Conservation (phyloP, 1,140 invertebrate genomes). For the Drosophila simulans region DNA sequence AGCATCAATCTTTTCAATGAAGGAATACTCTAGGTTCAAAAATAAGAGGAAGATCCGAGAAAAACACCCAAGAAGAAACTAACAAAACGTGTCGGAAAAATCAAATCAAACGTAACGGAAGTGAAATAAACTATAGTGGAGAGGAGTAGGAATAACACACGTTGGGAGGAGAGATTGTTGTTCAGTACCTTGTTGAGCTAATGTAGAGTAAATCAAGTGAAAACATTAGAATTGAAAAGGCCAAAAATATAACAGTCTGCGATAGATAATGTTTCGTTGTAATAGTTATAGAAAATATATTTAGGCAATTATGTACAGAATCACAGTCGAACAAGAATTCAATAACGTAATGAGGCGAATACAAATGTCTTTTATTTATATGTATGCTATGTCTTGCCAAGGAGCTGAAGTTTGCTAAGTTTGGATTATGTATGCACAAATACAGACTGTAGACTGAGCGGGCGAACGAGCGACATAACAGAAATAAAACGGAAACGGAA, state of each 20-base stretch:
- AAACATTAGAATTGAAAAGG: conserved; percentile 85
- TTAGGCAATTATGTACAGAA: conserved; percentile 39
- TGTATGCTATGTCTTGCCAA: conserved; percentile 3
- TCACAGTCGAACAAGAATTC: conserved; percentile 38
- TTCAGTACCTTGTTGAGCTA: conserved; percentile 82
- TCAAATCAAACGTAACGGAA: conserved; percentile 66
- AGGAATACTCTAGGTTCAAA: conserved; percentile 18
- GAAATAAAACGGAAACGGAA: conserved; percentile 46
- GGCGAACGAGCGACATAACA: conserved; percentile 51
- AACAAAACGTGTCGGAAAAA: conserved; percentile 49
- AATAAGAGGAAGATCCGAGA: conserved; percentile 30
- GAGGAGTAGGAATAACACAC: conserved; percentile 59
- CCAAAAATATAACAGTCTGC: conserved; percentile 85
- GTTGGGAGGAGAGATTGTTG: conserved; percentile 57
- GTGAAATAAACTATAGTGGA: conserved; percentile 53
- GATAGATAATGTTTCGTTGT: conserved; percentile 67
- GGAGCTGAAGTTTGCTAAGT: conserved; percentile 12
- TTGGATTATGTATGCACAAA: conserved; percentile 45
- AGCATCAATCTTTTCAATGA: conserved; percentile 7
- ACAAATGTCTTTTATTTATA: conserved; percentile 14
- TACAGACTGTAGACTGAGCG: conserved; percentile 42
- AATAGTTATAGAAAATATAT: conserved; percentile 56
- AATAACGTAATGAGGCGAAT: conserved; percentile 35
- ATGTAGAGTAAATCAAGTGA: conserved; percentile 85
- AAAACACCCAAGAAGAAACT: conserved; percentile 53